Percentiles rank a stretch among this genome's conserved stretches.
These are phyloP conservation scores for Neoniphon sammara DNA, from an alignment of 2,797 vertebrate species.

Conservation along the genomic window DNA sequence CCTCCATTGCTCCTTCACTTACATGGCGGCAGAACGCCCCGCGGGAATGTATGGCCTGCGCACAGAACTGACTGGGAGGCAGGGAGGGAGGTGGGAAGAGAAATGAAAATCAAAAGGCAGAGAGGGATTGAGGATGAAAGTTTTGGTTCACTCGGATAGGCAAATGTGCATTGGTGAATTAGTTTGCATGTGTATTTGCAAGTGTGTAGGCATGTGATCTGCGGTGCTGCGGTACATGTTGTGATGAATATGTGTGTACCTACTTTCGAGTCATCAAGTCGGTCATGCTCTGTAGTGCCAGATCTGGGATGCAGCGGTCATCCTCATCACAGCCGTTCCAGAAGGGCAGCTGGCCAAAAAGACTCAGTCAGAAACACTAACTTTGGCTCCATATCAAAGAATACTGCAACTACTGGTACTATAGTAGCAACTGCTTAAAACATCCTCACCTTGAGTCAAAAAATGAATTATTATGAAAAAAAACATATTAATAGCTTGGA, in stretches of 20 bases:
- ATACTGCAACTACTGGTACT: not conserved
- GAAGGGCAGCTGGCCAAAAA: slow-evolving; percentile 89
- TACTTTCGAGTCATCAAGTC: slow-evolving; percentile 92
- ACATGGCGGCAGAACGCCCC: slow-evolving; percentile 78
- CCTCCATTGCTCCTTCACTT: slow-evolving; percentile 69
- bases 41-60: slow-evolving; percentile 77
- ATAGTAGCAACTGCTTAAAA: not conserved
- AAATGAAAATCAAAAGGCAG: not conserved
- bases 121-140: not conserved
- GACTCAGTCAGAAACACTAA: not conserved
- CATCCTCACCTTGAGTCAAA: not conserved
- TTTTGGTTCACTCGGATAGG: not conserved
- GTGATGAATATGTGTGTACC: slow-evolving; percentile 60
- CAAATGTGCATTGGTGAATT: no score
- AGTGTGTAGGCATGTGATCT: not conserved
- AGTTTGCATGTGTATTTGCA: not conserved
- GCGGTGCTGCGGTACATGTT: no score
- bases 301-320: slow-evolving; percentile 93
- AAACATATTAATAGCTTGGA: not conserved
- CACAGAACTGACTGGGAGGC: slow-evolving; percentile 89
- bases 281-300: slow-evolving; percentile 88
- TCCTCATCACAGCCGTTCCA: slow-evolving; percentile 98
- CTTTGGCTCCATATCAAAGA: not conserved
- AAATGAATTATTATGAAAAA: not conserved
- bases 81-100: not conserved